Conservation (phyloP, 2,888 invertebrate genomes). For the Synergus itoensis region DNA sequence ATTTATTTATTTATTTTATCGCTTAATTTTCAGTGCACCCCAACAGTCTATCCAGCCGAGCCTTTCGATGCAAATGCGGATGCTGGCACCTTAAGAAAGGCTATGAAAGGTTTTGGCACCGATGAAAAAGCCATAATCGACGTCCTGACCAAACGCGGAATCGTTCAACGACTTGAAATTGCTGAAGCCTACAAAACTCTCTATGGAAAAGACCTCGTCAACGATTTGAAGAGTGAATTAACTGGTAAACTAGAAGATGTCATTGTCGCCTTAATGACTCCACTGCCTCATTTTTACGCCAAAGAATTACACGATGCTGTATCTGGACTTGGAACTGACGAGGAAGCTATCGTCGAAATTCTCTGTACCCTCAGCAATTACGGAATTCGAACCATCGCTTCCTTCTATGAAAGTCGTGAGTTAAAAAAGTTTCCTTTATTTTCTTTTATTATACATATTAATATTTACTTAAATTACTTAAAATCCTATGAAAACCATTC, state of each 20-base stretch:
- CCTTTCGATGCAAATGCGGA: slow-evolving; percentile 92
- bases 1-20: not conserved
- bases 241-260: slow-evolving; percentile 94
- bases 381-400: slow-evolving; percentile 90
- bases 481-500: too few relatives aligned
- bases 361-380: slow-evolving; percentile 94
- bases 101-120: slow-evolving; percentile 96
- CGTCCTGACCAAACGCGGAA: slow-evolving; percentile 91
- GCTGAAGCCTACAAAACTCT: slow-evolving; percentile 94
- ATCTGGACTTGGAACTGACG: slow-evolving; percentile 92
- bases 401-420: slow-evolving; percentile 90
- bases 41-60: slow-evolving; percentile 92
- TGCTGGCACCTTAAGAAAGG: slow-evolving; percentile 90
- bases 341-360: slow-evolving; percentile 95
- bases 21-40: slow-evolving; percentile 84
- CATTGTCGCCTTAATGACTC: slow-evolving; percentile 94
- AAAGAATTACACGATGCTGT: slow-evolving; percentile 94
- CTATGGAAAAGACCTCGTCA: slow-evolving; percentile 91
- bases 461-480: not conserved
- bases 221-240: slow-evolving; percentile 92
- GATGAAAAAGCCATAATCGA: slow-evolving; percentile 95
- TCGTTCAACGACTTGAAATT: slow-evolving; percentile 94
- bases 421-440: slow-evolving; percentile 55
- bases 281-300: slow-evolving; percentile 93
- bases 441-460: slow-evolving; percentile 3